Base-by-base conservation (phyloP, 2,113 vertebrate genomes). In the Patagioenas fasciata region DNA sequence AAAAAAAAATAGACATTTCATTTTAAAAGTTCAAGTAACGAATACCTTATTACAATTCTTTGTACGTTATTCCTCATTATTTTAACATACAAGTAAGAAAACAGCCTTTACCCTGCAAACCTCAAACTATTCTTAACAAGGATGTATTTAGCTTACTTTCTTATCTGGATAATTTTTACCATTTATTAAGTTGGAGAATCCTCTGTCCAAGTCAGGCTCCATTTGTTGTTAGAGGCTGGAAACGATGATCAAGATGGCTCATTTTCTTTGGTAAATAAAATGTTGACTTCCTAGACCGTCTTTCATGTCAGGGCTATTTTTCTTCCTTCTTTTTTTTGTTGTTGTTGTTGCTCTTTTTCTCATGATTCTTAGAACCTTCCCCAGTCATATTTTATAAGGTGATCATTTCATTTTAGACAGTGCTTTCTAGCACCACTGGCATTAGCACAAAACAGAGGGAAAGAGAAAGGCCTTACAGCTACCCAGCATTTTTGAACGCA, bases 371-470 rank as follows among this genome's bases (percentile, higher is more conserved):
- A 57, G 64, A 69, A 34, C 23, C 10, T n/a, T 56, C 50, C 56
- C 34, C 60, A 5, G 0, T 21, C 1, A 0, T 3, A 6, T 7
- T 48, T 58, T 48, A 50, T 26, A 6, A 58, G 50, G 3, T 0
- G 9, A 58, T 34, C 20, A 1, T 4, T 3, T 38, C n/a, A 60
- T 64, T 21, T 16, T 1, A 12, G 62, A 23, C 53, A 50, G 8
- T 6, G n/a, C 48, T 1, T 34, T 53, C n/a, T 2, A 20, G 15
- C 29, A 32, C 15, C 5, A 5, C 67, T 58, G 6, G 4, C 16
- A n/a, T 57, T 15, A 29, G 7, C 1, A 5, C 18, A 13, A n/a
- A 23, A 2, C 7, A 57, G 40, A 12, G 20, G 58, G 47, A 42
- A 10, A n/a, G 77, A 29, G 42, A 17, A 44, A 6, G 12, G 77